Conservation (phyloP, 2,797 vertebrate species). For the Galaxias olidus region DNA sequence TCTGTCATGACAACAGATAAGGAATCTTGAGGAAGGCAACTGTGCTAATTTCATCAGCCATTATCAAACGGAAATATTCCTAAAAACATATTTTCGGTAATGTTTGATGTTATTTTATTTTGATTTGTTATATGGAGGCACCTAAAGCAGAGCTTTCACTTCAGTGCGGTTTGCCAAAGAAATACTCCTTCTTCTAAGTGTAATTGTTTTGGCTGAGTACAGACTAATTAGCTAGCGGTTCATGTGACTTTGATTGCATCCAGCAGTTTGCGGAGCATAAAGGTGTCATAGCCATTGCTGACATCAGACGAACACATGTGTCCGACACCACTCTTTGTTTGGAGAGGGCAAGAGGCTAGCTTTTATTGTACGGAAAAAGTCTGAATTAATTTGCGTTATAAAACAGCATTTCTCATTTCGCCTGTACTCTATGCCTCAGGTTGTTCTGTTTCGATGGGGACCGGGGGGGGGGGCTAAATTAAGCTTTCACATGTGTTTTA, state of each 20-base stretch:
- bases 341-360: constrained; percentile 23
- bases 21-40: no score
- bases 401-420: constrained; percentile 46
- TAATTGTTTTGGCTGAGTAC: no score
- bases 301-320: constrained; percentile 53
- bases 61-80: no score
- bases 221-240: no score
- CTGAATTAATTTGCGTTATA: constrained; percentile 56
- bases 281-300: constrained; percentile 54
- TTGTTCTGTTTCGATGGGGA: constrained; percentile 61
- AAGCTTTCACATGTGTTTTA: constrained; percentile 74
- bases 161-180: no score
- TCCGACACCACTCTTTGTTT: constrained; percentile 34
- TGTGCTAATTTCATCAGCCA: no score
- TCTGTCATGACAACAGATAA: no score
- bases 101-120: no score
- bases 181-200: no score
- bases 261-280: constrained; percentile 41
- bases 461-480: constrained; percentile 51
- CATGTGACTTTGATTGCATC: constrained; percentile 41
- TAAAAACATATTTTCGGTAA: no score
- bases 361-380: constrained; percentile 58
- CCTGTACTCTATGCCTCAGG: constrained; percentile 32
- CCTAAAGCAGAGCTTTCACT: no score
- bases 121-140: no score